phyloP scores from a whole-genome alignment of 1,140 invertebrate genomes.

The Anastrepha ludens region DNA sequence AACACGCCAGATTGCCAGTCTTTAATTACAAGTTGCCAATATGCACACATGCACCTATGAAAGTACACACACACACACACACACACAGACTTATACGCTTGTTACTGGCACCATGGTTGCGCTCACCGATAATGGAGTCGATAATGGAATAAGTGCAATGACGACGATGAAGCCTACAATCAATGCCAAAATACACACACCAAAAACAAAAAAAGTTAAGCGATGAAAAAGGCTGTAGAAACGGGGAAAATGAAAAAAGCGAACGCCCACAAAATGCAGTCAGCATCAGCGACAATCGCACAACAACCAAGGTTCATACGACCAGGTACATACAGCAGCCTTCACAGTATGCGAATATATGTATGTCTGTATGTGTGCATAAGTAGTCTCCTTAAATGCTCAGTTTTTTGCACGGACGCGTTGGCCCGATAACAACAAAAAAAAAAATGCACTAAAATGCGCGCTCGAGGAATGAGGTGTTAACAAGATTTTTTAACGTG shows the following conservation, averaged over 20 bases:
- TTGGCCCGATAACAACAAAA: background rate
- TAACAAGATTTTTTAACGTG: constrained; percentile 52
- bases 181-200: constrained; percentile 14
- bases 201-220: background rate
- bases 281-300: background rate
- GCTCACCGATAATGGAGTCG: constrained; percentile 44
- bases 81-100: background rate
- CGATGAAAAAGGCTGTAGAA: background rate
- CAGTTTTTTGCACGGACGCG: background rate
- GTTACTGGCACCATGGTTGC: background rate
- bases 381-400: constrained; percentile 26
- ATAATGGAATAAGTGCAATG: constrained; percentile 51
- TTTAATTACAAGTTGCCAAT: constrained; percentile 36
- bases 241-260: background rate
- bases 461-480: constrained; percentile 35
- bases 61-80: background rate
- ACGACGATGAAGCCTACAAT: constrained; percentile 44
- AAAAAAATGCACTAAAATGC: background rate
- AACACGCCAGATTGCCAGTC: constrained; percentile 34
- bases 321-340: background rate
- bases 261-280: constrained; percentile 1
- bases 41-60: background rate
- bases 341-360: background rate
- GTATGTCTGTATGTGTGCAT: background rate
- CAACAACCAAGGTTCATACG: background rate